These are phyloP conservation scores for Fulmarus glacialis DNA, from an alignment of 2,113 vertebrate genomes.

Conservation along the genomic window DNA sequence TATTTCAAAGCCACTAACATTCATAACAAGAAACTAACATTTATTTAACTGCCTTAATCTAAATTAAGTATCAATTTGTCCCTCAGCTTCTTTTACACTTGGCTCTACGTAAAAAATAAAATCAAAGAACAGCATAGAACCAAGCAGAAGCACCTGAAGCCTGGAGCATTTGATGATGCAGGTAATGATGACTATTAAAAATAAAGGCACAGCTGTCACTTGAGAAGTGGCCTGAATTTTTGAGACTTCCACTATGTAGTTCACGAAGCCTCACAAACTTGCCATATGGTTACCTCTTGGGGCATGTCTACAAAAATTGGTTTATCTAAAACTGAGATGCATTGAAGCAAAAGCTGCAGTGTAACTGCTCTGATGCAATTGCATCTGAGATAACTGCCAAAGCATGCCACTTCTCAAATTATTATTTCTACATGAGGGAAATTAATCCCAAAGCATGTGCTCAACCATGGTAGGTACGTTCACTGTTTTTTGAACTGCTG, in stretches of 20 bases:
- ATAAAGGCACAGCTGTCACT: conserved; percentile 30
- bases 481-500: background rate
- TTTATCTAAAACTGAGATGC: conserved; percentile 33
- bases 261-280: conserved; percentile 15
- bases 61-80: background rate
- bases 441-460: background rate
- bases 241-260: background rate
- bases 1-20: background rate
- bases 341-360: conserved; percentile 48
- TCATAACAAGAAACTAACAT: background rate
- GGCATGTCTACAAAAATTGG: conserved; percentile 34
- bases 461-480: background rate
- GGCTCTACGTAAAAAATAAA: background rate
- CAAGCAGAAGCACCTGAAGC: background rate
- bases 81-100: background rate
- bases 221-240: background rate
- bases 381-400: conserved; percentile 35
- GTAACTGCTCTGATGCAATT: conserved; percentile 52
- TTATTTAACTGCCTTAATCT: background rate
- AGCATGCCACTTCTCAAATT: conserved; percentile 28
- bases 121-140: background rate
- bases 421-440: conserved; percentile 49
- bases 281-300: conserved; percentile 58
- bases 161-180: background rate
- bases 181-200: conserved; percentile 16